Evolutionary conservation across 2,888 invertebrate genomes (phyloP), one percentile per base, ranked within the genome.

Genomic region (Drosophila seclusa): DNA sequence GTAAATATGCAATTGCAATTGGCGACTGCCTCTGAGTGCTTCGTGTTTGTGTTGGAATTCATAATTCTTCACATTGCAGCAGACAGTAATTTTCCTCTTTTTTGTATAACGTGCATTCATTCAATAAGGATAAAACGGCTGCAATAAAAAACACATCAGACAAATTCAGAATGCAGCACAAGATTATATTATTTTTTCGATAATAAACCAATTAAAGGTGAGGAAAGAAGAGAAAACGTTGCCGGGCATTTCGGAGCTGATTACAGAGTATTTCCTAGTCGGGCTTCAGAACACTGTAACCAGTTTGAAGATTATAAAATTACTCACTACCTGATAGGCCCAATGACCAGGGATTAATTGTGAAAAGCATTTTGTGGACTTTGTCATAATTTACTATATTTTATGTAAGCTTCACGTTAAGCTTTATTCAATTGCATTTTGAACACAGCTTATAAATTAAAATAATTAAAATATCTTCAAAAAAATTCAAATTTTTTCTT

Each of bases 1-100:
- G 85, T 87, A 85, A 85, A 89, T 84, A 85, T 68, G 82, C 87
- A 88, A 68, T 73, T 77, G 82, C 83, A 82, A 68, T 68, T 79
- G 82, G 40, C 67, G 67, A 81, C 67, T 72, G 71, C 63, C 57
- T 54, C 64, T 49, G 63, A 60, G 63, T 65, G 54, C 52, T 34
- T 45, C 40, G 29, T 75, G 31, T 72, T 68, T 75, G 68, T 70
- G 78, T 80, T 80, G 77, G 49, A 68, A 75, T 82, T 82, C 62
- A 61, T 57, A 76, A 69, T 55, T 68, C 52, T 45, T 24, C 31
- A 29, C 29, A 32, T 24, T 36, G n/a, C 38, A 13, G 36, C 63
- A 64, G 45, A 58, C 29, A 21, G 18, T 49, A 45, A 48, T 60
- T 69, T 67, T 36, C 24, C n/a, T 27, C 57, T 53, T 49, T 36